Evolutionary conservation across 2,888 invertebrate species (phyloP).

Genomic region (Cordilura impudica): DNA sequence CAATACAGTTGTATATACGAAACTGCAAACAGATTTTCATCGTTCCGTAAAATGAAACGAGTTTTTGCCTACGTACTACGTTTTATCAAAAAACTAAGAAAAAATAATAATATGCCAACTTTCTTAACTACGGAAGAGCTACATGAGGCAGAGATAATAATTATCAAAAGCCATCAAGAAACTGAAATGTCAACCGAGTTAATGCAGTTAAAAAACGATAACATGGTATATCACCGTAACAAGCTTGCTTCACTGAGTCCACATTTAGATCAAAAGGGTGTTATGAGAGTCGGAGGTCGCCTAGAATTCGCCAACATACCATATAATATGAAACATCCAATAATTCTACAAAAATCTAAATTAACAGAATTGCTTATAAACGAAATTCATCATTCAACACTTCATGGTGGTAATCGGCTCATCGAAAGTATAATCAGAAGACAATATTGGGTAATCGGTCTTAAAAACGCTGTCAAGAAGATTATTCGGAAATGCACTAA

Average conservation of each 20-base stretch:
- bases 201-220: background rate
- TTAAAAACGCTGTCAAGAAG: background rate
- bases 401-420: constrained; percentile 16
- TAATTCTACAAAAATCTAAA: constrained; percentile 20
- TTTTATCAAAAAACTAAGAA: background rate
- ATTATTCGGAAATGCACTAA: background rate
- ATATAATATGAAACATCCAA: constrained; percentile 6
- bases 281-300: constrained; percentile 32
- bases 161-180: background rate
- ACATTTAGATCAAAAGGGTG: background rate
- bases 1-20: background rate
- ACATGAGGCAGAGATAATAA: background rate
- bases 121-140: background rate
- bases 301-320: constrained; percentile 1
- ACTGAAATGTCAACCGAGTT: background rate
- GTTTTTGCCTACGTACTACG: background rate
- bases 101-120: background rate
- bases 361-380: background rate
- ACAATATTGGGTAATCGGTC: constrained; percentile 14
- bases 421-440: background rate
- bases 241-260: background rate
- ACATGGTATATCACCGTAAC: background rate
- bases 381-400: background rate
- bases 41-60: background rate
- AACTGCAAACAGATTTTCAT: background rate